phyloP scores from a whole-genome alignment of 35 echinoderm and acorn worm genomes.

The Lytechinus pictus region DNA sequence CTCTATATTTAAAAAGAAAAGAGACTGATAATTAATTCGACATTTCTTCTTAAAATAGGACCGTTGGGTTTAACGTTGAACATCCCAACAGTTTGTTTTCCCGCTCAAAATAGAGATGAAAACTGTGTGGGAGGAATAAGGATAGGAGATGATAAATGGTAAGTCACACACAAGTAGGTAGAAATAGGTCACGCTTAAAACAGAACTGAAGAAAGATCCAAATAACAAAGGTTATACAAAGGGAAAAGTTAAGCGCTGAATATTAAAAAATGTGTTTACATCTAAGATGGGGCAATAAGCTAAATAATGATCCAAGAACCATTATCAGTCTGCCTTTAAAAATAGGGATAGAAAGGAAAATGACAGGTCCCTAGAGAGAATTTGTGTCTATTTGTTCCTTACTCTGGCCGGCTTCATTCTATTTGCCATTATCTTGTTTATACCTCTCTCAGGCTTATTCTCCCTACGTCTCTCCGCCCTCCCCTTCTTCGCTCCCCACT shows the following conservation, averaged over 20 bases:
- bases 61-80: not conserved
- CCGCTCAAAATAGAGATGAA: not conserved
- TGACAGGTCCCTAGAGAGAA: not conserved
- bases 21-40: not conserved
- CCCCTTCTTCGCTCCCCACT: not conserved
- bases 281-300: not conserved
- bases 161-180: constrained; percentile 1
- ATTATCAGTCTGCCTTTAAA: not conserved
- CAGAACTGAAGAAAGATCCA: not conserved
- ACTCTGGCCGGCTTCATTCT: not conserved
- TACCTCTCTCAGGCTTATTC: not conserved
- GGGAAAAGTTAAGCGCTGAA: not conserved
- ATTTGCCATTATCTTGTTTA: not conserved
- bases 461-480: not conserved
- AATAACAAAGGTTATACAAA: not conserved
- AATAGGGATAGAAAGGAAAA: not conserved
- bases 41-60: not conserved
- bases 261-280: not conserved
- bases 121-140: not conserved
- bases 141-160: not conserved
- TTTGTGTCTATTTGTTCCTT: not conserved
- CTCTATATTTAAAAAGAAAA: not conserved
- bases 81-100: not conserved
- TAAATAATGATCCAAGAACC: not conserved
- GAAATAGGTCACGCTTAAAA: constrained; percentile 2